A percentile compares a stretch with the other conserved stretches of the same genome.
Conservation (phyloP, 2,797 vertebrate genomes). For the Erpetoichthys calabaricus region DNA sequence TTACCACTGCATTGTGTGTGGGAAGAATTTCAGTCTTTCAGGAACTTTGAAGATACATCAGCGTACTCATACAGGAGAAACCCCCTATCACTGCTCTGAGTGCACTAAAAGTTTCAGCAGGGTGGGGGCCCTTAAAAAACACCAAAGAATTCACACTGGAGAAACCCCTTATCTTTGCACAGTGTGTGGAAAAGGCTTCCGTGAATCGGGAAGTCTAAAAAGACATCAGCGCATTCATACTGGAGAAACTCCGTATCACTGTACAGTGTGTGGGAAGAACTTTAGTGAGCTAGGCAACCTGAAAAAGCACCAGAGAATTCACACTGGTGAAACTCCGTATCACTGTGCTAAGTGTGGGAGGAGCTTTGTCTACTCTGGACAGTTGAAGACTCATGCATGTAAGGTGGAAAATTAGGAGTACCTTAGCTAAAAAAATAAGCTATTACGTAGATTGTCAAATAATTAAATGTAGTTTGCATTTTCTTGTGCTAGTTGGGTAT, state of each 20-base stretch:
- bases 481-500: no score
- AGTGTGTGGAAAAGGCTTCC: not conserved
- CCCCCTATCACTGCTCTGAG: not conserved
- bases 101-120: not conserved
- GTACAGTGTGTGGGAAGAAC: not conserved
- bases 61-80: not conserved
- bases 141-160: not conserved
- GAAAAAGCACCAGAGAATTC: not conserved
- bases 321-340: not conserved
- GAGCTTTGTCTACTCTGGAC: conserved; percentile 1
- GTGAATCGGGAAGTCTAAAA: not conserved
- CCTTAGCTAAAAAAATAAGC: no score
- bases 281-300: not conserved
- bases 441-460: no score
- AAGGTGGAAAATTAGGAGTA: not conserved
- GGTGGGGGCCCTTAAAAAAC: not conserved
- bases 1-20: not conserved
- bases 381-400: not conserved
- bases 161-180: not conserved
- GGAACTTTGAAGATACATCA: not conserved
- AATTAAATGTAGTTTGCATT: no score
- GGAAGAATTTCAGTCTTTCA: not conserved
- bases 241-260: not conserved
- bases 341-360: not conserved
- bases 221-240: conserved; percentile 1